Evolutionary conservation across 2,113 vertebrate species (phyloP).

Genomic region (Poicephalus meyeri): DNA sequence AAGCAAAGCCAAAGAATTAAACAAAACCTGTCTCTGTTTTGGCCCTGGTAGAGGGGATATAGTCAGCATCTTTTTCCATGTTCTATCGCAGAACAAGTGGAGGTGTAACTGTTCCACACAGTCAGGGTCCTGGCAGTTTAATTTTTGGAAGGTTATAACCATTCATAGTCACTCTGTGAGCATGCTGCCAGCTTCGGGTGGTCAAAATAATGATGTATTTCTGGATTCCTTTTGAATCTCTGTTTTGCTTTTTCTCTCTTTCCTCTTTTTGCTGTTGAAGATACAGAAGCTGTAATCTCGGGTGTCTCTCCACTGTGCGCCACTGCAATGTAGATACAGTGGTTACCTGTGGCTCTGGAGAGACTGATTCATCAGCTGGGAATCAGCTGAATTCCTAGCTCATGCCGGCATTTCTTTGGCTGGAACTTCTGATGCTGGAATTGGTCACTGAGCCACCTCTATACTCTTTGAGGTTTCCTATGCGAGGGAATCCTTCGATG

Average conservation of each 20-base stretch:
- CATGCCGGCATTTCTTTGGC: neutral
- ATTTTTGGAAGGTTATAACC: neutral
- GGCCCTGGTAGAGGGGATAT: neutral
- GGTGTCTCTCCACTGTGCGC: neutral
- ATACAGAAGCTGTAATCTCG: neutral
- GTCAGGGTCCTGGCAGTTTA: neutral
- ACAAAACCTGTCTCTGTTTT: neutral
- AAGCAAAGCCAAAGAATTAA: neutral
- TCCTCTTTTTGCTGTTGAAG: neutral
- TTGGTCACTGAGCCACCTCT: constrained; percentile 31
- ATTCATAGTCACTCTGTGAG: neutral
- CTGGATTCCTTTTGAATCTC: neutral
- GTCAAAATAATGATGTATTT: neutral
- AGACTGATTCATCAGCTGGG: neutral
- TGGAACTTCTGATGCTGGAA: neutral
- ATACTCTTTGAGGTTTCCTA: constrained; percentile 40
- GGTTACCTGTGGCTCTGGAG: neutral
- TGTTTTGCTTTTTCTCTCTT: neutral
- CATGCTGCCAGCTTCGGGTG: neutral
- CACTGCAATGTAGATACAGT: neutral
- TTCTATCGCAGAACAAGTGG: neutral
- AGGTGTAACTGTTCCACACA: neutral
- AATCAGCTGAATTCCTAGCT: constrained; percentile 22
- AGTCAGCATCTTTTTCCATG: neutral
- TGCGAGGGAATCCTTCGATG: constrained; percentile 16